Base-by-base conservation (phyloP, 1,140 invertebrate species). In the Magallana angulata region DNA sequence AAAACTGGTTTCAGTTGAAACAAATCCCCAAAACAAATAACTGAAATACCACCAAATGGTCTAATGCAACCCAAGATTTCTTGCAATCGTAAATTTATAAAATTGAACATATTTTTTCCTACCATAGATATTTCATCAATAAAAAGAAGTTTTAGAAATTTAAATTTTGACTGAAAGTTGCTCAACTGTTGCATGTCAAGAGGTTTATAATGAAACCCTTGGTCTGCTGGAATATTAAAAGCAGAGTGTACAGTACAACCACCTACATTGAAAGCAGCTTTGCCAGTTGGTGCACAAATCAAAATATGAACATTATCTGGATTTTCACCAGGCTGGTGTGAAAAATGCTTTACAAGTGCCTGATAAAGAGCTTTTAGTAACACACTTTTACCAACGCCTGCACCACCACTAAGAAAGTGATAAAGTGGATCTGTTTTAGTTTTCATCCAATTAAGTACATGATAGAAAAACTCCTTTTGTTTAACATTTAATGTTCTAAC, bases 61-160 rank as follows among this genome's bases (percentile, higher is more conserved):
- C 1, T 48, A 76, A 8, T 16, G 14, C 14, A 12, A 11, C 60
- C 88, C 64, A 16, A 89, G 7, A 91, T 71, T 81, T 91, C 86
- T 71, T 90, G 89, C 36, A 90, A 68, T 3, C 87, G 18, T 57
- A 83, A 12, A 87, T 90, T 88, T 12, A 91, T 88, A 58, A 87
- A 90, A 68, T 88, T 89, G n/a, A 90, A 86, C 90, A 90, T 89
- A n/a, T 82, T 84, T 14, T 82, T 84, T 14, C 86, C 90, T 30
- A 90, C 89, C 90, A 91, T 91, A 12, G 90, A 91, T 57, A 91
- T 87, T 87, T 91, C 90, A 90, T 91, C 89, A 57, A 90, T 88
- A 58, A 91, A 60, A 5, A 91, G 36, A 16, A 91, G 57, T 82
- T 90, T 90, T 9, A 11, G n/a, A 36, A 18, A 85, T 82, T 80